Conservation (phyloP, 1,140 invertebrate species). For the Drosophila rhopaloa region DNA sequence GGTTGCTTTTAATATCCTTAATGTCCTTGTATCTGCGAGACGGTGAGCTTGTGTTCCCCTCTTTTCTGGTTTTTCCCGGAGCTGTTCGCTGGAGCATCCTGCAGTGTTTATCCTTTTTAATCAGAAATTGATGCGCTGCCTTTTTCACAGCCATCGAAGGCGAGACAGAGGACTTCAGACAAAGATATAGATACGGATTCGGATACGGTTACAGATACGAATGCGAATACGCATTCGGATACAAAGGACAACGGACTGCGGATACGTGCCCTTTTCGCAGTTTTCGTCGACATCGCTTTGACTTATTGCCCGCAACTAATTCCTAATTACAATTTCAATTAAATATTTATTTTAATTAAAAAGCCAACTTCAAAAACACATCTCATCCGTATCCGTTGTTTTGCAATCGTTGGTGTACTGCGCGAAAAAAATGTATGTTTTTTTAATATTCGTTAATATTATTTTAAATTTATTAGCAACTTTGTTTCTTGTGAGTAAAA, state of each 20-base stretch:
- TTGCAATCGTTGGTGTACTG: background rate
- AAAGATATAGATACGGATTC: background rate
- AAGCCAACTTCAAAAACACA: conserved; percentile 77
- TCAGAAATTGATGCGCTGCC: conserved; percentile 65
- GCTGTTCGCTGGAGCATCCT: conserved; percentile 30
- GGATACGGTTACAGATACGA: background rate
- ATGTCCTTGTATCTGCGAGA: conserved; percentile 34
- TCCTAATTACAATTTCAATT: conserved; percentile 80
- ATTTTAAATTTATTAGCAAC: too few species aligned
- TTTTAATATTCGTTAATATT: background rate
- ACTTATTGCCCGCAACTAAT: conserved; percentile 72
- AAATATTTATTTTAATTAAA: conserved; percentile 83
- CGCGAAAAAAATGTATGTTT: background rate
- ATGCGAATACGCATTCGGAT: background rate
- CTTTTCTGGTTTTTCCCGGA: conserved; percentile 13
- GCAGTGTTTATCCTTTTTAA: conserved; percentile 61
- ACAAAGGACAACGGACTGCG: background rate
- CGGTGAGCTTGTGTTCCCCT: conserved; percentile 7
- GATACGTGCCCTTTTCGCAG: conserved; percentile 11
- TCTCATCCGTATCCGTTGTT: conserved; percentile 47
- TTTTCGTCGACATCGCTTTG: conserved; percentile 24
- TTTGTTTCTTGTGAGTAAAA: too few species aligned
- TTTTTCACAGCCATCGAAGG: conserved; percentile 19
- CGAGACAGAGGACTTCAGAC: background rate
- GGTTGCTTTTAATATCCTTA: conserved; percentile 53